These are phyloP conservation scores for Acrocephalus kingi DNA, from an alignment of 2,113 vertebrate genomes.

Conservation along the genomic window DNA sequence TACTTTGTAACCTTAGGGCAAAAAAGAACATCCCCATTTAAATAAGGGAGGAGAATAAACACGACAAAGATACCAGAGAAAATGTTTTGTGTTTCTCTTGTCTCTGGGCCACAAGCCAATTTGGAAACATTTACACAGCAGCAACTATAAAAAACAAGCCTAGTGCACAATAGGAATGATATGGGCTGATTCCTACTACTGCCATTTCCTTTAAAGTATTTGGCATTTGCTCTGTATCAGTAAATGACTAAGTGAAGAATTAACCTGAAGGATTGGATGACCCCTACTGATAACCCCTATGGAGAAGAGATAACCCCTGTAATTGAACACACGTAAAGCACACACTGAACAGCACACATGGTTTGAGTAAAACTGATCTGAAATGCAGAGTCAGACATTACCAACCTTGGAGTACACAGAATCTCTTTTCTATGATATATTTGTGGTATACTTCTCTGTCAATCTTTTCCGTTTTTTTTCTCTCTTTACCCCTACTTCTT, in stretches of 20 bases:
- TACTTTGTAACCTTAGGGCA: not conserved
- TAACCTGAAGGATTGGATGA: conserved; percentile 21
- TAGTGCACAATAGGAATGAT: not conserved
- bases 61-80: not conserved
- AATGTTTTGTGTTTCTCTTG: not conserved
- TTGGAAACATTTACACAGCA: not conserved
- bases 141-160: not conserved
- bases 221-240: not conserved
- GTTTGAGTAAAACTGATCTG: not conserved
- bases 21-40: not conserved
- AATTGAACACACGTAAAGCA: not conserved
- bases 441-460: not conserved
- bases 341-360: not conserved
- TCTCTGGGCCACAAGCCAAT: conserved; percentile 9
- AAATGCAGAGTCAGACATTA: not conserved
- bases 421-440: not conserved
- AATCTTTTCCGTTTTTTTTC: not conserved
- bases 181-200: not conserved
- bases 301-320: not conserved
- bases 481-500: not conserved
- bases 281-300: not conserved
- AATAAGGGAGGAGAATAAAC: not conserved
- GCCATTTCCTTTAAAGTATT: conserved; percentile 3
- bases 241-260: conserved; percentile 8
- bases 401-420: not conserved